A percentile compares a stretch with the other conserved stretches of the same genome.
These are phyloP conservation scores for Pelochelys cantorii DNA, from an alignment of 2,797 vertebrate genomes.

Conservation along the genomic window DNA sequence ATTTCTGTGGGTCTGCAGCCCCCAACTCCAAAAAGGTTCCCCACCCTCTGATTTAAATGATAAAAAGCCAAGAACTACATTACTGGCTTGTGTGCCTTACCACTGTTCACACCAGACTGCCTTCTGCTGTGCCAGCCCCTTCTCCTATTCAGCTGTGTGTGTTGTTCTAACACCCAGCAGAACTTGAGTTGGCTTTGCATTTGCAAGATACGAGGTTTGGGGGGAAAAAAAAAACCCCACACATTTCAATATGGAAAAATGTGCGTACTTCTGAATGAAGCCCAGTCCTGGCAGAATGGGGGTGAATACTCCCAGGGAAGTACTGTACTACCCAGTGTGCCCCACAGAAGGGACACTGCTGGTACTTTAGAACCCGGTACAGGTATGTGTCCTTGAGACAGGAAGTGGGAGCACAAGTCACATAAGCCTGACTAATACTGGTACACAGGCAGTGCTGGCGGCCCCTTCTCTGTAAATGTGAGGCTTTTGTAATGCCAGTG, in stretches of 20 bases:
- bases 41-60: not conserved
- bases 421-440: not conserved
- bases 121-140: not conserved
- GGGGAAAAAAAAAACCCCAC: not conserved
- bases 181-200: not conserved
- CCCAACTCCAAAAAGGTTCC: too few species aligned
- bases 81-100: not conserved
- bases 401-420: not conserved
- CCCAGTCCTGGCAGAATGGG: not conserved
- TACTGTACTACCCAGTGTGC: too few species aligned
- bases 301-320: not conserved
- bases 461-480: not conserved
- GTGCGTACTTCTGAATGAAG: not conserved
- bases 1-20: too few species aligned
- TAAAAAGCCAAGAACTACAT: not conserved
- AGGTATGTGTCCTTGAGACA: not conserved
- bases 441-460: not conserved
- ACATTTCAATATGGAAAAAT: not conserved
- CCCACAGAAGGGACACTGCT: not conserved
- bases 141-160: not conserved
- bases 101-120: not conserved
- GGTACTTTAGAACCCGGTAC: not conserved
- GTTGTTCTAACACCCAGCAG: not conserved
- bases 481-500: not conserved
- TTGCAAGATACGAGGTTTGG: not conserved